Conservation (phyloP, 2,888 invertebrate species). For the Micoletzkya japonica region DNA sequence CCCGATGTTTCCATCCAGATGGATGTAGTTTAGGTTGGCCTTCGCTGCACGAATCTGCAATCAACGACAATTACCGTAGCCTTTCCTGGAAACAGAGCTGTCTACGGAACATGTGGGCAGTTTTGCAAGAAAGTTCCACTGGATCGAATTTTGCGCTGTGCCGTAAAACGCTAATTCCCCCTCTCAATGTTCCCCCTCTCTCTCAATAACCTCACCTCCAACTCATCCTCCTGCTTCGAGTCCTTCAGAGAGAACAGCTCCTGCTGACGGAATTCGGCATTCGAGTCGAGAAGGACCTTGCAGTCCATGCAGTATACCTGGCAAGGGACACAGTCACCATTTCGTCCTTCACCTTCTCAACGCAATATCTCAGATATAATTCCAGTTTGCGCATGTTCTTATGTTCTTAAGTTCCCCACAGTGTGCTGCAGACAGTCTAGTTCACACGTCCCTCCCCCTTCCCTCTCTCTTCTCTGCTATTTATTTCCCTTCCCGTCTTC, state of each 20-base stretch:
- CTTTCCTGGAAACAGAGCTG: neutral
- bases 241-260: constrained; percentile 88
- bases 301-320: constrained; percentile 83
- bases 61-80: neutral
- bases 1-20: constrained; percentile 95
- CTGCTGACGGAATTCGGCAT: constrained; percentile 84
- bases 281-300: constrained; percentile 97
- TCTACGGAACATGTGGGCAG: no score
- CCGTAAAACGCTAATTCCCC: no score
- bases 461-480: no score
- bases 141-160: no score
- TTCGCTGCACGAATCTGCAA: constrained; percentile 86
- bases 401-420: no score
- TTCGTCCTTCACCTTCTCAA: neutral
- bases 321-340: neutral
- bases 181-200: no score
- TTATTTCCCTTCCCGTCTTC: no score
- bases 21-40: constrained; percentile 91
- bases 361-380: neutral
- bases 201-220: constrained; percentile 35
- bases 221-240: constrained; percentile 67
- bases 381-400: no score
- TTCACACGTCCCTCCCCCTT: no score
- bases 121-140: no score
- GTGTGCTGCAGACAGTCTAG: no score